These are phyloP conservation scores for Cyclophora albipunctata DNA, from an alignment of 2,888 invertebrate genomes.

Conservation along the genomic window DNA sequence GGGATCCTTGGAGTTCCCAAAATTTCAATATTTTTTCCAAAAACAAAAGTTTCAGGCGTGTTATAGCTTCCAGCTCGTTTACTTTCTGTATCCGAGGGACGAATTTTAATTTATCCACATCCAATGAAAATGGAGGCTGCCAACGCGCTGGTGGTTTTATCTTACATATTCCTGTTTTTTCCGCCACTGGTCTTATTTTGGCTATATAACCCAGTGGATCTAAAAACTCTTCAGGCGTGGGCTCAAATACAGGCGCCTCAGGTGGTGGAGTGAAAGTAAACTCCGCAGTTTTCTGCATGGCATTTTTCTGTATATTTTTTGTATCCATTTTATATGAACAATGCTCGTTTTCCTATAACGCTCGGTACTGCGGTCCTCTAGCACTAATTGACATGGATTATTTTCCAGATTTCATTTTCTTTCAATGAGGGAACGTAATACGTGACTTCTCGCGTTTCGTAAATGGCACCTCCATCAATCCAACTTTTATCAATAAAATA, in stretches of 20 bases:
- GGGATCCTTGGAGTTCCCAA: constrained; percentile 82
- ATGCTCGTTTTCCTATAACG: background rate
- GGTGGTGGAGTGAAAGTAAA: constrained; percentile 72
- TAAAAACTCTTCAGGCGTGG: constrained; percentile 82
- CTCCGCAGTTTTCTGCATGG: constrained; percentile 69
- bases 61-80: constrained; percentile 79
- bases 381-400: background rate
- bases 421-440: constrained; percentile 24
- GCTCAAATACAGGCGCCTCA: constrained; percentile 82
- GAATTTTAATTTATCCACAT: constrained; percentile 78
- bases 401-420: constrained; percentile 6
- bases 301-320: constrained; percentile 70
- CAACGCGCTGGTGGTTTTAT: constrained; percentile 84
- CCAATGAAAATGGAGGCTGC: constrained; percentile 87
- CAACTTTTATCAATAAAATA: no score
- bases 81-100: constrained; percentile 72
- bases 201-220: constrained; percentile 84
- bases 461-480: constrained; percentile 54
- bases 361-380: background rate
- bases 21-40: constrained; percentile 83
- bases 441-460: constrained; percentile 72
- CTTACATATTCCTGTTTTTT: constrained; percentile 84
- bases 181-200: constrained; percentile 82
- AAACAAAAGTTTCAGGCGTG: constrained; percentile 82
- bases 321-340: constrained; percentile 47